Evolutionary conservation across 2,797 vertebrate genomes (phyloP).

Genomic region (Catostomus latipinnis): DNA sequence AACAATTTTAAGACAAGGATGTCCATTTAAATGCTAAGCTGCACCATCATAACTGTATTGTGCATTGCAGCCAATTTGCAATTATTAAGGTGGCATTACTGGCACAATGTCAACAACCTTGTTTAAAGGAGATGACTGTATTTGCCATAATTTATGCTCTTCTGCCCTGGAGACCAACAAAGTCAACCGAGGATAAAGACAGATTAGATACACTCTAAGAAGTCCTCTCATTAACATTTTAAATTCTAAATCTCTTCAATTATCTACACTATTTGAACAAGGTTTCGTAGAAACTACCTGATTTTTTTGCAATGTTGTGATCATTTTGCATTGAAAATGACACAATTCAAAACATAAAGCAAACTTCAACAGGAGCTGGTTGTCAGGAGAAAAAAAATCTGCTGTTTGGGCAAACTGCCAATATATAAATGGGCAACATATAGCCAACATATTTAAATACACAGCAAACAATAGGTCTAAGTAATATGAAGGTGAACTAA

Average conservation of each 20-base stretch:
- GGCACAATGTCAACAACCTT: constrained; percentile 15
- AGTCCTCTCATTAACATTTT: constrained; percentile 17
- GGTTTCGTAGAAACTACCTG: background rate
- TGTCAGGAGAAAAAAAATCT: background rate
- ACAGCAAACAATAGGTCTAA: too few species aligned
- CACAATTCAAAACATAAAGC: background rate
- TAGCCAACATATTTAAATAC: too few species aligned
- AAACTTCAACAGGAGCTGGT: background rate
- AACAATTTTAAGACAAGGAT: background rate
- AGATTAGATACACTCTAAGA: constrained; percentile 30
- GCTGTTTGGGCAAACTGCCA: background rate
- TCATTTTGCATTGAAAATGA: background rate
- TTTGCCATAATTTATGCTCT: constrained; percentile 35
- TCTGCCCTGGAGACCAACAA: constrained; percentile 14
- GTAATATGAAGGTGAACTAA: too few species aligned
- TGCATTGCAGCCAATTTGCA: constrained; percentile 24
- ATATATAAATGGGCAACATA: too few species aligned
- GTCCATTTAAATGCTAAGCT: background rate
- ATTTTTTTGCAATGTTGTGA: background rate
- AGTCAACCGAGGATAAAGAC: constrained; percentile 1
- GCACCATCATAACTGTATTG: background rate
- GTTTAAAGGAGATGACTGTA: constrained; percentile 29
- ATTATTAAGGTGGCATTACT: constrained; percentile 28
- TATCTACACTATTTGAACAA: background rate
- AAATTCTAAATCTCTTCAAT: constrained; percentile 13